Evolutionary conservation across 2,888 invertebrate species (phyloP), one percentile per base, ranked within the genome.

Genomic region (Elegia similella): DNA sequence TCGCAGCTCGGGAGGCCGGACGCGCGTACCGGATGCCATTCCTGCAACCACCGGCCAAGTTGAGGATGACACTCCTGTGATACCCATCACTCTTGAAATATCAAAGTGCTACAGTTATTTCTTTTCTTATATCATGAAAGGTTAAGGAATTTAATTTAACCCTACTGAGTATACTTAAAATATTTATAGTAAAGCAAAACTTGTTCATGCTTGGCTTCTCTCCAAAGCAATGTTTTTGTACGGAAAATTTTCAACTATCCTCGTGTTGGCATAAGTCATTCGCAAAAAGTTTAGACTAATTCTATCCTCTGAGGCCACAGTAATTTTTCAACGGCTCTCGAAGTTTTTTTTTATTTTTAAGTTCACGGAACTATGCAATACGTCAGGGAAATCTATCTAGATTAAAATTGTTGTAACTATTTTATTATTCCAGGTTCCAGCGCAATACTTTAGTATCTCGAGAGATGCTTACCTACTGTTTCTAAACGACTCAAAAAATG

Each of bases 201-300:
- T 38, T 12, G 12, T 38, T 30, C 23, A 55, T 61, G 59, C 16
- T 68, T 78, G 79, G 78, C 79, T 60, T 44, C 59, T 65, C 67
- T 75, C 78, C 79, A 78, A 73, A 67, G 67, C 74, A 64, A 71
- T 76, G 76, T 76, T 77, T 76, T 77, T 77, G 63, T 69, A 67
- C 67, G 60, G 74, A 23, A 76, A 70, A 75, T 73, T 73, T 70
- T 73, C 67, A 67, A 70, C 70, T 66, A 69, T 59, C 66, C 65
- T 62, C 65, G 62, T 69, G 23, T 23, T 23, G 68, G 70, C 67
- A 68, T 67, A 68, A 71, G 66, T 71, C 65, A 64, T 62, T 66
- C 63, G 62, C 68, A 71, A 73, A 70, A 76, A 75, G 68, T 72
- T 72, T 63, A 58, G 67, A 69, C 68, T 67, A 67, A 68, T 66